These are phyloP conservation scores for Leptopilina boulardi DNA, from an alignment of 1,140 invertebrate species.

Conservation along the genomic window DNA sequence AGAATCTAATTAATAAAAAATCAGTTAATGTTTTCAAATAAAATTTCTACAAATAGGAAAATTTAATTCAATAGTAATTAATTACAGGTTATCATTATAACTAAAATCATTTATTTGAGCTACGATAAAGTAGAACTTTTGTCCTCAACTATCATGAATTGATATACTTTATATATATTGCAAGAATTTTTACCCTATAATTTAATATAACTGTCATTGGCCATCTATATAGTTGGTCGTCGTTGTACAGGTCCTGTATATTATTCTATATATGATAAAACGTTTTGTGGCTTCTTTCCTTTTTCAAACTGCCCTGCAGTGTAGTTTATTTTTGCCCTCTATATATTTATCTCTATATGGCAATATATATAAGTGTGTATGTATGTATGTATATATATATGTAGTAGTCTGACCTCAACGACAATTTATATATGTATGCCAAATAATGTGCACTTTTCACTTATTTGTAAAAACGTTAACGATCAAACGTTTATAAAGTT, in stretches of 20 bases:
- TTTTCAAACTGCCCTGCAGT: conserved; percentile 40
- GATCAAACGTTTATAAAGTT: conserved; percentile 53
- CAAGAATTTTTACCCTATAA: conserved; percentile 61
- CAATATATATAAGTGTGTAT: neutral
- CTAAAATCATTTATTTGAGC: too few species aligned
- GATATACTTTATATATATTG: neutral
- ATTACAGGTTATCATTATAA: too few species aligned
- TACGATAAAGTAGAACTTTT: too few species aligned
- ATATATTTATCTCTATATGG: conserved; percentile 37
- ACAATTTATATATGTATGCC: neutral
- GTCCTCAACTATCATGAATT: too few species aligned
- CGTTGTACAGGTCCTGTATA: too few species aligned
- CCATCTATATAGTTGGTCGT: conserved; percentile 46
- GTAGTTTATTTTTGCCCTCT: conserved; percentile 38
- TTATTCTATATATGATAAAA: conserved; percentile 62
- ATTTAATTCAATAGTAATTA: too few species aligned
- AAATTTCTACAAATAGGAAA: too few species aligned
- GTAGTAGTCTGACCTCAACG: neutral
- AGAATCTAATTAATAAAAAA: too few species aligned
- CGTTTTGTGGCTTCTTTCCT: conserved; percentile 55
- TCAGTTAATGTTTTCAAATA: too few species aligned
- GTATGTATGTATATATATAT: too few species aligned
- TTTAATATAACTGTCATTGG: conserved; percentile 61
- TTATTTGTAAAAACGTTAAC: conserved; percentile 43
- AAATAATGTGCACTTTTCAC: conserved; percentile 44